Conservation (phyloP, 2,888 invertebrate species). For the Aplocera efformata region DNA sequence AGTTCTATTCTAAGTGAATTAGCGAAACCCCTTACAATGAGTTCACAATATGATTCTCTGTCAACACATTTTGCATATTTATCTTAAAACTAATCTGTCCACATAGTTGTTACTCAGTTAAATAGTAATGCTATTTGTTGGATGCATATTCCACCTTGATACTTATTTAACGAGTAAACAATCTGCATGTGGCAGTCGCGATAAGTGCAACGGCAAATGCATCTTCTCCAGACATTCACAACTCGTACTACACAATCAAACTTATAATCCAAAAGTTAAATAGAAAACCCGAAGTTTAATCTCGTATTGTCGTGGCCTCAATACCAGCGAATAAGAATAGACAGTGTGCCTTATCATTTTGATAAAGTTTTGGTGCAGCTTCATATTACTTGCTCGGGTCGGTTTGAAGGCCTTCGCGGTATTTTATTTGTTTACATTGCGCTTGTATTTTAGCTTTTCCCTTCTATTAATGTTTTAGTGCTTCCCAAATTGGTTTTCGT, state of each 20-base stretch:
- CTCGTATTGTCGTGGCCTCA: conserved; percentile 24
- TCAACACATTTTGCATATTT: no score
- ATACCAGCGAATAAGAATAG: conserved; percentile 15
- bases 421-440: conserved; percentile 8
- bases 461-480: conserved; percentile 6
- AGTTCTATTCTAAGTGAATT: no score
- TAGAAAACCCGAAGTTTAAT: conserved; percentile 38
- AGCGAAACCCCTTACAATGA: no score
- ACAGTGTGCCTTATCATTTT: conserved; percentile 13
- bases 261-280: conserved; percentile 42
- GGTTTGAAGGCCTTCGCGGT: conserved; percentile 11
- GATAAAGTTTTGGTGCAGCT: conserved; percentile 18
- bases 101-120: no score
- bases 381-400: conserved; percentile 13
- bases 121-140: no score
- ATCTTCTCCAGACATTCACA: conserved; percentile 20
- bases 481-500: not conserved
- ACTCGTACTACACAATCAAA: conserved; percentile 23
- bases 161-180: conserved; percentile 2
- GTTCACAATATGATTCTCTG: no score
- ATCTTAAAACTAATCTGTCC: no score
- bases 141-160: conserved; percentile 4
- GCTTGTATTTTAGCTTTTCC: conserved; percentile 7
- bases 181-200: not conserved
- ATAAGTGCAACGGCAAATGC: conserved; percentile 11